Percentiles rank a stretch among this genome's conserved stretches.
These are phyloP conservation scores for Epinotia brunnichana DNA, from an alignment of 2,888 invertebrate species.

Conservation along the genomic window DNA sequence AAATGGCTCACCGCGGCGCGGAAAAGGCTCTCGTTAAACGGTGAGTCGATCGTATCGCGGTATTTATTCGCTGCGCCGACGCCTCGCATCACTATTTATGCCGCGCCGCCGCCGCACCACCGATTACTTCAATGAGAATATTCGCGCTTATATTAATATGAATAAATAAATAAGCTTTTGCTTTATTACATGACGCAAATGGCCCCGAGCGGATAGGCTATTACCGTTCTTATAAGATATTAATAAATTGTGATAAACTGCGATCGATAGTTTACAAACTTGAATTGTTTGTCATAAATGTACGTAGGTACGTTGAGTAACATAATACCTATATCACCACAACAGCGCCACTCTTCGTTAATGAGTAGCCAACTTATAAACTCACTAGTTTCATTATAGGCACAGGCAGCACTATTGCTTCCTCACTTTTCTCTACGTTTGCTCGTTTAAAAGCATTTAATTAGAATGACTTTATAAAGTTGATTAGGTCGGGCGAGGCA, in stretches of 20 bases:
- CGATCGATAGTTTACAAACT: conserved; percentile 44
- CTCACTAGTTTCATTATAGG: conserved; percentile 17
- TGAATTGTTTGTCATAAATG: background rate
- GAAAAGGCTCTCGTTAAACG: conserved; percentile 83
- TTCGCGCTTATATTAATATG: conserved; percentile 62
- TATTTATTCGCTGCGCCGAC: conserved; percentile 77
- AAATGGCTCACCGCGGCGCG: conserved; percentile 82
- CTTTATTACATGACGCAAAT: conserved; percentile 60
- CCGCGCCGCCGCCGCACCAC: conserved; percentile 59
- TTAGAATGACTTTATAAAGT: conserved; percentile 59
- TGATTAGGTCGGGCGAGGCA: conserved; percentile 49
- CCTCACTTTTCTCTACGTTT: conserved; percentile 32
- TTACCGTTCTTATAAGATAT: conserved; percentile 50
- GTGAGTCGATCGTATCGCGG: conserved; percentile 79
- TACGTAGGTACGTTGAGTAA: background rate
- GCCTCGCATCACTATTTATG: conserved; percentile 75
- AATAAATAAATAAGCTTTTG: conserved; percentile 63
- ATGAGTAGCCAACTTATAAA: conserved; percentile 11
- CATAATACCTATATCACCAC: background rate
- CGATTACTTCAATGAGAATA: conserved; percentile 62
- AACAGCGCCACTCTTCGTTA: background rate
- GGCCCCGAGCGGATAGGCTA: conserved; percentile 51
- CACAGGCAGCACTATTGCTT: conserved; percentile 24
- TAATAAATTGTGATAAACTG: conserved; percentile 52
- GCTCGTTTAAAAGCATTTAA: conserved; percentile 53